These are phyloP conservation scores for Tenthredo distinguenda DNA, from an alignment of 2,888 invertebrate species.

Conservation along the genomic window DNA sequence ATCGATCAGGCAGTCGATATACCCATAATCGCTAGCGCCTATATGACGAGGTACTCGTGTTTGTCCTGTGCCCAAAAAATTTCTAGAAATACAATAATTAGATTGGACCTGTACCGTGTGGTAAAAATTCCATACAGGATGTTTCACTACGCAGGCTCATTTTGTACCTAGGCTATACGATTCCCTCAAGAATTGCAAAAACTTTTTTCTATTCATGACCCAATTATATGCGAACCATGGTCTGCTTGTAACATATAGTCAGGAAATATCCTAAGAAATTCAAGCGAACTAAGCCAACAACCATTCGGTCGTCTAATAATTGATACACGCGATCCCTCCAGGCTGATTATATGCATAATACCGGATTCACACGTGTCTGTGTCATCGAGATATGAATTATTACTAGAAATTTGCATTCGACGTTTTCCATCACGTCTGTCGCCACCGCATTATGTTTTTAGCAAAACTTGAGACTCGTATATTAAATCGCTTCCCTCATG, in stretches of 20 bases:
- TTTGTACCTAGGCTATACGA: background rate
- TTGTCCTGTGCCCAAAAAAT: background rate
- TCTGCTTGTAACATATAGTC: background rate
- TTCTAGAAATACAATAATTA: background rate
- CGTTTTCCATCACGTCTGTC: background rate
- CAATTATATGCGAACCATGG: background rate
- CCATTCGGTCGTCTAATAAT: background rate
- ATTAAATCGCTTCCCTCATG: background rate
- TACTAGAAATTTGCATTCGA: constrained; percentile 6
- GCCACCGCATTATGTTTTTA: background rate
- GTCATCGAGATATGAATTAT: constrained; percentile 1
- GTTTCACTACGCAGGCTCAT: background rate
- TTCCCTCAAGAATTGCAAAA: background rate
- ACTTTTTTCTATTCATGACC: background rate
- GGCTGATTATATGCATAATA: background rate
- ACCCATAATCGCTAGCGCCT: background rate
- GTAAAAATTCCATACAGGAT: background rate
- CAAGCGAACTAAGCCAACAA: background rate
- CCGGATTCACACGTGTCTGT: background rate
- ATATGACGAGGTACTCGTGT: background rate
- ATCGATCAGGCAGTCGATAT: constrained; percentile 12
- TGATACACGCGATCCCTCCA: background rate
- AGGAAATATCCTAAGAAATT: background rate
- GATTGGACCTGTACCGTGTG: background rate
- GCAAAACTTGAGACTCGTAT: background rate